These are phyloP conservation scores for Penelope pileata DNA, from an alignment of 2,113 vertebrate species.

Conservation along the genomic window DNA sequence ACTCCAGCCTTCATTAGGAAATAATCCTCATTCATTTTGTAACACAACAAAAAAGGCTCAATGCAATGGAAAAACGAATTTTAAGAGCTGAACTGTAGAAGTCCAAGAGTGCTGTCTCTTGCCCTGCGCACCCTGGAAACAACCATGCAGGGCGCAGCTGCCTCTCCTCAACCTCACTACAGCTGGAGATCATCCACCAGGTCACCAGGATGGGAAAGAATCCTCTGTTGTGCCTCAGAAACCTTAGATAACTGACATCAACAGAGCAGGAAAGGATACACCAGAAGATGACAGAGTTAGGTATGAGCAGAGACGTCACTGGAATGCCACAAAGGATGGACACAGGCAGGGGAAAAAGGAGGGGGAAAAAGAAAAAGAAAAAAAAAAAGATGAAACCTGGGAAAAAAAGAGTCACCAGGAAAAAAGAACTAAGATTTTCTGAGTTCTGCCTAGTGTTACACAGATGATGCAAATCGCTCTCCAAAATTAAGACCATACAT, in stretches of 20 bases:
- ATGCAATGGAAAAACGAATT: not conserved
- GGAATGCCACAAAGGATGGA: not conserved
- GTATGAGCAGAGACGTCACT: not conserved
- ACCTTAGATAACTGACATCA: not conserved
- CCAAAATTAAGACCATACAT: not conserved
- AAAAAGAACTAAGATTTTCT: not conserved
- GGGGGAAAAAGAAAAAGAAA: not conserved
- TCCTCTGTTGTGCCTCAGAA: not conserved
- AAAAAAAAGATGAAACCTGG: not conserved
- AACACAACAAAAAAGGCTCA: not conserved
- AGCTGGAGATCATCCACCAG: not conserved
- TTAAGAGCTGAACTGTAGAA: not conserved
- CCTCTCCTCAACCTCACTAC: not conserved
- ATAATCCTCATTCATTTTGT: not conserved
- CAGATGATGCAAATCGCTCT: accelerated
- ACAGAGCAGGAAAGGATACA: not conserved
- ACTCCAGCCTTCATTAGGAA: not conserved
- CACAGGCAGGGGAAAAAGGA: not conserved
- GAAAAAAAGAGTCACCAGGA: not conserved
- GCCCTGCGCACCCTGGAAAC: accelerated
- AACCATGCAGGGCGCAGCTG: accelerated
- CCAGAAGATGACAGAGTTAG: not conserved
- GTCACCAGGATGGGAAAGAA: not conserved
- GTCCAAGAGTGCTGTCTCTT: not conserved
- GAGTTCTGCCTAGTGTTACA: not conserved